Conservation (phyloP, 1,140 invertebrate genomes). For the Nymphalis io region DNA sequence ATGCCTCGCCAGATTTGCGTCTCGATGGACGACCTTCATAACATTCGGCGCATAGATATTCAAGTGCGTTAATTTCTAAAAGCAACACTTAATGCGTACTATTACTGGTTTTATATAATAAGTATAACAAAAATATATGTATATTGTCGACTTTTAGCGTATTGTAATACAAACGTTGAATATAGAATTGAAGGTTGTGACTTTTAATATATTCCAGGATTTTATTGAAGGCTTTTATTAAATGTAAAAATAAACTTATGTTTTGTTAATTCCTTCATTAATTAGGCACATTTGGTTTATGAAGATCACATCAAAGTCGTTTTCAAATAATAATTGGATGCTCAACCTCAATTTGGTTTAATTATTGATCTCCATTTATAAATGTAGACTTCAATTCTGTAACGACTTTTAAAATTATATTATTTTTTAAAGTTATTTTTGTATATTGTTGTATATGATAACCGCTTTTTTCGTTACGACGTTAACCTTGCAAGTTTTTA, state of each 20-base stretch:
- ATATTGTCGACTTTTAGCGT: background rate
- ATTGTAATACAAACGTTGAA: conserved; percentile 2
- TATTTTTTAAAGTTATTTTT: background rate
- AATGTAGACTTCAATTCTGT: too few relatives aligned
- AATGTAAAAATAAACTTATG: conserved; percentile 20
- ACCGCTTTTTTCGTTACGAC: background rate
- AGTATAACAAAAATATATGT: background rate
- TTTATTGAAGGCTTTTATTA: background rate
- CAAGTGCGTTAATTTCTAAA: conserved; percentile 5
- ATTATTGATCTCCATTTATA: too few relatives aligned
- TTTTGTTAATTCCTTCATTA: conserved; percentile 12
- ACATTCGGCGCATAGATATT: conserved; percentile 49
- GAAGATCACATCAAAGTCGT: conserved; percentile 15
- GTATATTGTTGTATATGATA: background rate
- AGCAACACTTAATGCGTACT: background rate
- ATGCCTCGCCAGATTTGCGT: conserved; percentile 63
- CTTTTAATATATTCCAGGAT: background rate
- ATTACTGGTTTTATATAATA: conserved; percentile 14
- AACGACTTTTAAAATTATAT: background rate
- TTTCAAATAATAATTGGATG: conserved; percentile 9
- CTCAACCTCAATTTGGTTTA: background rate
- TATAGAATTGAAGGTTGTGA: background rate
- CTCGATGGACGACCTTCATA: conserved; percentile 61
- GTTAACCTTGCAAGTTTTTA: conserved; percentile 21
- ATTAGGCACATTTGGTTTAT: background rate